A percentile compares a stretch with the other conserved stretches of the same genome.
Evolutionary conservation across 2,797 vertebrate species (phyloP).

Genomic region (Labroides dimidiatus): DNA sequence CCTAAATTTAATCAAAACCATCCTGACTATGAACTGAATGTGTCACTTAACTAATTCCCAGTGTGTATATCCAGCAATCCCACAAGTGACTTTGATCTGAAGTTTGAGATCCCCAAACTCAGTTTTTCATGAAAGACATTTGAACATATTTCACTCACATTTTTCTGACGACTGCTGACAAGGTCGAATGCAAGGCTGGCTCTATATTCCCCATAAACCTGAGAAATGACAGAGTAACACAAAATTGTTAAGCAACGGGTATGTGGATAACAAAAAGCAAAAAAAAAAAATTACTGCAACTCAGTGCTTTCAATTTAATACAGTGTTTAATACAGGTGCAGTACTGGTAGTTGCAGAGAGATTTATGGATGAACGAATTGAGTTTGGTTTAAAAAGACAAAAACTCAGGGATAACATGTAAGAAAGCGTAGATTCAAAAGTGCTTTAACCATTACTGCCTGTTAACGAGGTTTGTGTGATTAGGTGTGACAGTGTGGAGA

Average conservation of each 20-base stretch:
- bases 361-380: neutral
- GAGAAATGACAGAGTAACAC: constrained; percentile 36
- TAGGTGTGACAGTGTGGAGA: constrained; percentile 59
- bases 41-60: too few species aligned
- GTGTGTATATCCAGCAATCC: too few species aligned
- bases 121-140: neutral
- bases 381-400: neutral
- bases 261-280: neutral
- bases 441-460: neutral
- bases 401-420: constrained; percentile 8
- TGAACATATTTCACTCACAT: constrained; percentile 85
- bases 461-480: constrained; percentile 52
- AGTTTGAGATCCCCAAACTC: too few species aligned
- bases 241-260: neutral
- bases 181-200: constrained; percentile 98
- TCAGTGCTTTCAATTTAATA: neutral
- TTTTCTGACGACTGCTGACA: constrained; percentile 99
- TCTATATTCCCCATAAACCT: constrained; percentile 99
- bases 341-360: neutral
- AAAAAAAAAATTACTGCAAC: neutral
- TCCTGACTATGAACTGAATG: too few species aligned
- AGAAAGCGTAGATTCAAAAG: neutral
- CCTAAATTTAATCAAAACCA: too few species aligned
- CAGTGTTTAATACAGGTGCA: neutral
- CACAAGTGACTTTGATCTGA: too few species aligned